These are phyloP conservation scores for Pararge aegeria DNA, from an alignment of 1,140 invertebrate species.

Conservation along the genomic window DNA sequence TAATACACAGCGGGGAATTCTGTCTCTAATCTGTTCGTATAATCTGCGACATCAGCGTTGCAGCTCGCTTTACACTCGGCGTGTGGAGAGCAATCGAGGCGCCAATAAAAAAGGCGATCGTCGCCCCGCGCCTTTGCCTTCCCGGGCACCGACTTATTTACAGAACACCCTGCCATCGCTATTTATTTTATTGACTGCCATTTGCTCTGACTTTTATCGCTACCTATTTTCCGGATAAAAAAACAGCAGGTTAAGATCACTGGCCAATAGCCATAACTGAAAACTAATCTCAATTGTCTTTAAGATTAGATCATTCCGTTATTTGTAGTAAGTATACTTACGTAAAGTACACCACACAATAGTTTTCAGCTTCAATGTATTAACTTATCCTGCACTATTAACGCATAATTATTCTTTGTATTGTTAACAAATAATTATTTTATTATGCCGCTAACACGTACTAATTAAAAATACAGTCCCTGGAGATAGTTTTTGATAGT, in stretches of 20 bases:
- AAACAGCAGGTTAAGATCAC: constrained; percentile 57
- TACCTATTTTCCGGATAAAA: constrained; percentile 70
- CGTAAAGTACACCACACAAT: no score
- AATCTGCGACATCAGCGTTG: constrained; percentile 67
- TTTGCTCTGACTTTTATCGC: constrained; percentile 77
- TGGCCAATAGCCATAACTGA: constrained; percentile 17
- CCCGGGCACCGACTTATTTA: constrained; percentile 72
- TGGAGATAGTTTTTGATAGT: no score
- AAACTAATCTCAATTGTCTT: constrained; percentile 2
- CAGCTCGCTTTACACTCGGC: constrained; percentile 62
- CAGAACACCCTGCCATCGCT: constrained; percentile 77
- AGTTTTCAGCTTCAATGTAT: no score
- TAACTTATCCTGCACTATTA: no score
- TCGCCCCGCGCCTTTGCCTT: constrained; percentile 53
- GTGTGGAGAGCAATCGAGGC: constrained; percentile 76
- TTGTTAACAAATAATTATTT: no score
- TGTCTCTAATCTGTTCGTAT: constrained; percentile 65
- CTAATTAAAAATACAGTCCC: no score
- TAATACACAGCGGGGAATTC: constrained; percentile 55
- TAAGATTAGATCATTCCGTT: background rate
- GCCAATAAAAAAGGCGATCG: constrained; percentile 78
- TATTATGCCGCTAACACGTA: no score
- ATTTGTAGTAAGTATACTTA: no score
- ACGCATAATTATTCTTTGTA: no score
- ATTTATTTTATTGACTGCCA: constrained; percentile 80